phyloP scores from a whole-genome alignment of 2,888 invertebrate genomes.

The Orthosia gothica region DNA sequence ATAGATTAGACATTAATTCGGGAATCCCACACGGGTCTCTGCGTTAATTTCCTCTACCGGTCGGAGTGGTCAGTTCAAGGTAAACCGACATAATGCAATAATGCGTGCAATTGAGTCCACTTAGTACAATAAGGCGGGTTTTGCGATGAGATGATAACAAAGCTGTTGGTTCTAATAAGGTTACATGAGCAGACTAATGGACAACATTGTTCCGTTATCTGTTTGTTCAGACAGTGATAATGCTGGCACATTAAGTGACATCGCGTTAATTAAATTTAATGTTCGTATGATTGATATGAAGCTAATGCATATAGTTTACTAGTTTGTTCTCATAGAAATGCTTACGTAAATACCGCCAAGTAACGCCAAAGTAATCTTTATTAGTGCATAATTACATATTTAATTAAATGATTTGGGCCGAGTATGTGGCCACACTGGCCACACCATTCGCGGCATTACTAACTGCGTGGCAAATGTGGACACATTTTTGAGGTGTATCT shows the following conservation, averaged over 20 bases:
- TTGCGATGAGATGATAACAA: slow-evolving; percentile 52
- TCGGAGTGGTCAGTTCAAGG: slow-evolving; percentile 45
- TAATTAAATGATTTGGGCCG: too few relatives aligned
- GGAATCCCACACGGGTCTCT: slow-evolving; percentile 20
- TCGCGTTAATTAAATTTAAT: slow-evolving; percentile 46
- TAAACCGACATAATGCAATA: slow-evolving; percentile 57
- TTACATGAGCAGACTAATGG: slow-evolving; percentile 57
- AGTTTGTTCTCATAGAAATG: neutral
- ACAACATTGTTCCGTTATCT: slow-evolving; percentile 51
- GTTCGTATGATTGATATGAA: slow-evolving; percentile 32
- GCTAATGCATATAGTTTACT: slow-evolving; percentile 16
- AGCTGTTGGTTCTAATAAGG: slow-evolving; percentile 53
- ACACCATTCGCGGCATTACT: too few relatives aligned
- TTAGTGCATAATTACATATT: too few relatives aligned
- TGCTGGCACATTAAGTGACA: slow-evolving; percentile 39
- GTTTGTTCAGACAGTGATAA: slow-evolving; percentile 52
- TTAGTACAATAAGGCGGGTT: slow-evolving; percentile 46
- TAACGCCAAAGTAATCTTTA: too few relatives aligned
- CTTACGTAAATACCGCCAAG: too few relatives aligned
- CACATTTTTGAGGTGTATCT: too few relatives aligned
- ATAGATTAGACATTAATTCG: slow-evolving; percentile 37
- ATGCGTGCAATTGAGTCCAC: slow-evolving; percentile 59
- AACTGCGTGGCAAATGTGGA: too few relatives aligned
- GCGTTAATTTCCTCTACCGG: slow-evolving; percentile 51
- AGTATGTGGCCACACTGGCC: too few relatives aligned